Percentiles rank a stretch among this genome's conserved stretches.
Conservation (phyloP, 2,888 invertebrate genomes). For the Zhuqinia jingwanae region DNA sequence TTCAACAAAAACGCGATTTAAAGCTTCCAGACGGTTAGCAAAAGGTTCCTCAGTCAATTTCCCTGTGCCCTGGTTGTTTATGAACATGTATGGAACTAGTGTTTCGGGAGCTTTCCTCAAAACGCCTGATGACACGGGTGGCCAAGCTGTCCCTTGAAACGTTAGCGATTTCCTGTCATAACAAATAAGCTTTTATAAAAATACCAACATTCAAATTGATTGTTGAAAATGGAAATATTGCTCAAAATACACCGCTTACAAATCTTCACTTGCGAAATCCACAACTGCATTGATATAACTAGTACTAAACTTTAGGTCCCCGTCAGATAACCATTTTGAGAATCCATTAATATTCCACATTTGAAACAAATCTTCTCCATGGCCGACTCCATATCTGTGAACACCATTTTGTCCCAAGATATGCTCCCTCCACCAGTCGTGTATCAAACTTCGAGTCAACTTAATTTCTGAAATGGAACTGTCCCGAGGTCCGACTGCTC, state of each 20-base stretch:
- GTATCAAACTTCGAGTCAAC: background rate
- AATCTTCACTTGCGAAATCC: background rate
- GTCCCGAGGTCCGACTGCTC: background rate
- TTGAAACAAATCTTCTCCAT: conserved; percentile 5
- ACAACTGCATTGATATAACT: background rate
- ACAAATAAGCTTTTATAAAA: too few relatives aligned
- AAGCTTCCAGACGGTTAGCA: background rate
- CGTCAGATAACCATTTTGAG: background rate
- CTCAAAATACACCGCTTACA: conserved; percentile 20
- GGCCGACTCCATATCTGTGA: background rate
- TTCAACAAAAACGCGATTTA: background rate
- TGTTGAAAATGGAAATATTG: too few relatives aligned
- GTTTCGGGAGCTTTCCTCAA: background rate
- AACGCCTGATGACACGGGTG: background rate
- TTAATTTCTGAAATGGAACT: background rate
- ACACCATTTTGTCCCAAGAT: background rate
- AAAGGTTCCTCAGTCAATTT: conserved; percentile 17
- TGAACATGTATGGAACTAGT: background rate
- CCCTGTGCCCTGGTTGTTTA: background rate
- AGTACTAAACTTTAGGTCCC: background rate
- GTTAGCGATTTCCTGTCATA: background rate
- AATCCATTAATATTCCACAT: conserved; percentile 23
- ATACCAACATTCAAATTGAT: too few relatives aligned
- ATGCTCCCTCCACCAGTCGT: background rate
- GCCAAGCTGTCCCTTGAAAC: background rate